phyloP scores from a whole-genome alignment of 2,113 vertebrate genomes.

The Sminthopsis crassicaudata region DNA sequence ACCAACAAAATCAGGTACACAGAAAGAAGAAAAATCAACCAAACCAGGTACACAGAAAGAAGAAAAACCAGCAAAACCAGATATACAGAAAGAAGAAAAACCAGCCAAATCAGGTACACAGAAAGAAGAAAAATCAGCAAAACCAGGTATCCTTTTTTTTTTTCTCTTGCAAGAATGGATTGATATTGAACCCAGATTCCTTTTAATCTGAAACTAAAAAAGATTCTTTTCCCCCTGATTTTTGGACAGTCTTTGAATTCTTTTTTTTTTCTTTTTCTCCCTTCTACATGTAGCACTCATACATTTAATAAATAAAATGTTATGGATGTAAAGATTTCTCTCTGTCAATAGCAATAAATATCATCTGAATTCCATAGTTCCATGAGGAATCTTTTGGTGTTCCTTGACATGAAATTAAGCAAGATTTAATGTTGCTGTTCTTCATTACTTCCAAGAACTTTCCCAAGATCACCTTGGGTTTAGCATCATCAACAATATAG shows the following conservation, averaged over 20 bases:
- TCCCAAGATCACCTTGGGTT: background rate
- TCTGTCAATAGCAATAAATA: background rate
- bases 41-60: background rate
- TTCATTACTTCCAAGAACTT: background rate
- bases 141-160: conserved; percentile 36
- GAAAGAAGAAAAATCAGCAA: conserved; percentile 5
- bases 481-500: background rate
- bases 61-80: background rate
- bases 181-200: background rate
- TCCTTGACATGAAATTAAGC: background rate
- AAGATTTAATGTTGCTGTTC: background rate
- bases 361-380: background rate
- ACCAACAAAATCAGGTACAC: background rate
- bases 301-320: background rate
- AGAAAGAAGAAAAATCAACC: background rate
- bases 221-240: background rate
- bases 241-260: background rate
- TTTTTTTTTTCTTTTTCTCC: background rate
- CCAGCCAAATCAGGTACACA: background rate
- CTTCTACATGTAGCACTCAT: background rate
- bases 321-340: background rate
- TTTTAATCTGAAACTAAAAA: conserved; percentile 5
- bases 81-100: background rate
- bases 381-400: background rate
- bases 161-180: conserved; percentile 11